These are phyloP conservation scores for Asarcornis scutulata DNA, from an alignment of 2,113 vertebrate species.

Conservation along the genomic window DNA sequence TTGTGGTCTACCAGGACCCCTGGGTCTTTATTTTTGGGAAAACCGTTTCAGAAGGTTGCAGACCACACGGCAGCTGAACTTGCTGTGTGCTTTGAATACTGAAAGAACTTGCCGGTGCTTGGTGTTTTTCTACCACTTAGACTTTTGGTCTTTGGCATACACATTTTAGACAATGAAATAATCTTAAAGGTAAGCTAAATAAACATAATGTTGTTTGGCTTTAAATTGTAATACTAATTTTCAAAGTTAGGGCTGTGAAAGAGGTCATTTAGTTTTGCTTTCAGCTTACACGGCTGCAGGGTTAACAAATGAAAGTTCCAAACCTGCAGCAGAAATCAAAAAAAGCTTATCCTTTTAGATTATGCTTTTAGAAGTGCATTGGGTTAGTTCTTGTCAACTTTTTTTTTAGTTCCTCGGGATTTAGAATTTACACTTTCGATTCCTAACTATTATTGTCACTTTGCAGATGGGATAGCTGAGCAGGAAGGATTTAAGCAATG, in stretches of 20 bases:
- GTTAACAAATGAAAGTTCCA: not conserved
- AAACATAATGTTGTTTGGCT: not conserved
- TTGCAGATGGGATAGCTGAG: not conserved
- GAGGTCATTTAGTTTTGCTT: not conserved
- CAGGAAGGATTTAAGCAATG: not conserved
- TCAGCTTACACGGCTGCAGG: not conserved
- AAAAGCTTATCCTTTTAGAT: too few species aligned
- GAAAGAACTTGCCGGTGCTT: not conserved
- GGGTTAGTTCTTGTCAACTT: not conserved
- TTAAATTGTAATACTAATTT: not conserved
- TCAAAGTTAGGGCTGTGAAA: not conserved
- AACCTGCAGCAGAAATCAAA: not conserved
- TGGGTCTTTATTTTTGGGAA: not conserved
- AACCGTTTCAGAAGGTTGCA: not conserved
- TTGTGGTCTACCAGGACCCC: not conserved
- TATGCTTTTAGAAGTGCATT: not conserved
- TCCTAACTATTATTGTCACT: not conserved
- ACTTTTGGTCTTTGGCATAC: not conserved
- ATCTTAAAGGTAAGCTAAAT: not conserved
- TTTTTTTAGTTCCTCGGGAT: not conserved
- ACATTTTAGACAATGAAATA: not conserved
- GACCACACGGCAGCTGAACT: not conserved
- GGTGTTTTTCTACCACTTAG: not conserved
- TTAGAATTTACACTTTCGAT: not conserved
- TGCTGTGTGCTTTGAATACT: not conserved